Conservation (phyloP, 2,113 vertebrate species). For the Progne subis region DNA sequence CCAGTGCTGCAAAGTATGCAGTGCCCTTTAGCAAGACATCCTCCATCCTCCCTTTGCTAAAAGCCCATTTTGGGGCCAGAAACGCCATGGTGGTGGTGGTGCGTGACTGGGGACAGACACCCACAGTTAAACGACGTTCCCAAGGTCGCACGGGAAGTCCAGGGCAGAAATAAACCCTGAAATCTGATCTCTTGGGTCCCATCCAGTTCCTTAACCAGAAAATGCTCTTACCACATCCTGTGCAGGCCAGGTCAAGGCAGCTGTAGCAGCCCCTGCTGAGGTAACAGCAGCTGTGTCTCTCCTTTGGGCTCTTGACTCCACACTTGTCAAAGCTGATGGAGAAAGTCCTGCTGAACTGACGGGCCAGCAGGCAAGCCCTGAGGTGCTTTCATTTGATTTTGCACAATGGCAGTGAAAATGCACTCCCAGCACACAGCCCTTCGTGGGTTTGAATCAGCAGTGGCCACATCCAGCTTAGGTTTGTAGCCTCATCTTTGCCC, state of each 20-base stretch:
- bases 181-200: neutral
- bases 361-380: neutral
- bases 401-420: neutral
- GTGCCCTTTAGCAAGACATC: neutral
- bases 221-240: neutral
- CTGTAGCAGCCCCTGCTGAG: neutral
- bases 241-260: neutral
- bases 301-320: neutral
- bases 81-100: fast-evolving
- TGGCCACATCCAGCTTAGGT: neutral
- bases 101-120: neutral
- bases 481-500: neutral
- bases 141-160: neutral
- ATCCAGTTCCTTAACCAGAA: neutral
- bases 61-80: neutral
- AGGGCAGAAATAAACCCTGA: neutral
- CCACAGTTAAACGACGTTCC: neutral
- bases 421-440: neutral
- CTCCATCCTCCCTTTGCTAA: neutral
- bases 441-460: neutral
- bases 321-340: neutral
- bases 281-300: neutral
- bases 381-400: neutral
- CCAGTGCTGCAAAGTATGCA: fast-evolving
- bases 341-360: neutral